Evolutionary conservation across 1,140 invertebrate species (phyloP).

Genomic region (Apocrypta bakeri): DNA sequence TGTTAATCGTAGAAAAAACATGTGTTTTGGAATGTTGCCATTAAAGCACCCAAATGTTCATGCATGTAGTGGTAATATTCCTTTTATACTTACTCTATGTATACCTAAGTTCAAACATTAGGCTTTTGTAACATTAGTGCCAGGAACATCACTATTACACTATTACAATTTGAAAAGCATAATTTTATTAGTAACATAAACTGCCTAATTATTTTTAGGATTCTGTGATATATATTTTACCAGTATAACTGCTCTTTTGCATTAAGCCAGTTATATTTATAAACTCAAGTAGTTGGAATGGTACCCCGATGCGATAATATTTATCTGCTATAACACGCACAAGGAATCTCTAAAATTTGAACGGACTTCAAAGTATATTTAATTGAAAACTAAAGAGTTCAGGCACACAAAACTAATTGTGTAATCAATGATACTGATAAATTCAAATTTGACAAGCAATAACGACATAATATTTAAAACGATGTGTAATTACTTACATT

Average conservation of each 20-base stretch:
- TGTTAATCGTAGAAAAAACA: slow-evolving; percentile 36
- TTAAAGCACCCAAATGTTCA: slow-evolving; percentile 55
- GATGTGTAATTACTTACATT: neutral
- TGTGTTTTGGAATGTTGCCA: slow-evolving; percentile 66
- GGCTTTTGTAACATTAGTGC: slow-evolving; percentile 23
- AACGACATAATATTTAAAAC: neutral
- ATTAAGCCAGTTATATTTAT: slow-evolving; percentile 64
- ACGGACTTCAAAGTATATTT: slow-evolving; percentile 1
- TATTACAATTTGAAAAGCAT: slow-evolving; percentile 25
- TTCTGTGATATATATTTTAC: slow-evolving; percentile 36
- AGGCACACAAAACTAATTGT: neutral
- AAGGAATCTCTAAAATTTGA: slow-evolving; percentile 26
- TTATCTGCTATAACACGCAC: slow-evolving; percentile 56
- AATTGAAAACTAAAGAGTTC: slow-evolving; percentile 14
- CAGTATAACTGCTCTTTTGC: slow-evolving; percentile 52
- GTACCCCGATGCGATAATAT: slow-evolving; percentile 60
- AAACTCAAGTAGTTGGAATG: slow-evolving; percentile 63
- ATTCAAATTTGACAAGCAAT: neutral
- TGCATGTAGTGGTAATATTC: slow-evolving; percentile 19
- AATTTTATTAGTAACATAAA: slow-evolving; percentile 51
- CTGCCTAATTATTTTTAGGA: slow-evolving; percentile 38
- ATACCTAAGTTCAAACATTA: neutral
- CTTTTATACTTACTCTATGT: slow-evolving; percentile 11
- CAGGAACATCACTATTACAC: too few species aligned
- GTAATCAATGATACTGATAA: neutral